phyloP scores from a whole-genome alignment of 1,140 invertebrate species.

The Zaprionus camerounensis region DNA sequence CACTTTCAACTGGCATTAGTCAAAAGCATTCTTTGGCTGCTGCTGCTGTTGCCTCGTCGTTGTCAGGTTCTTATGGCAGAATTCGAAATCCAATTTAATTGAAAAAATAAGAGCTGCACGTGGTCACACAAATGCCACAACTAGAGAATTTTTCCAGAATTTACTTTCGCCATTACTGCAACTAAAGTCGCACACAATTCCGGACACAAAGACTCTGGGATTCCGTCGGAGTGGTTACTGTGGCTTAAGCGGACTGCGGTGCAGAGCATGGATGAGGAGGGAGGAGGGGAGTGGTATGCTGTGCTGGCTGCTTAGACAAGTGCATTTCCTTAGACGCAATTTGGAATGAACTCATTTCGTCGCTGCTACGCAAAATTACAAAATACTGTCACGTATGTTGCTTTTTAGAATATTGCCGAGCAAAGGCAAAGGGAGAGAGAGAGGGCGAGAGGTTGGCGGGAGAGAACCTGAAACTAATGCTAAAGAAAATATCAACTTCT shows the following conservation, averaged over 20 bases:
- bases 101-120: conserved; percentile 54
- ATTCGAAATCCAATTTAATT: conserved; percentile 62
- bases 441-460: too few relatives aligned
- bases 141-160: conserved; percentile 39
- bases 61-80: neutral
- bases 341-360: conserved; percentile 67
- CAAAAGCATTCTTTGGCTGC: neutral
- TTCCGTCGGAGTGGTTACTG: neutral
- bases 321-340: conserved; percentile 52
- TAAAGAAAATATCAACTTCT: conserved; percentile 74
- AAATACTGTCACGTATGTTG: conserved; percentile 80
- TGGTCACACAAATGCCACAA: conserved; percentile 35
- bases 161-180: conserved; percentile 49
- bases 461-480: conserved; percentile 36
- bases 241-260: neutral
- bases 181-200: conserved; percentile 42
- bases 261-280: neutral
- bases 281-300: neutral
- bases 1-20: conserved; percentile 9
- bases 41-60: neutral
- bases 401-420: conserved; percentile 76
- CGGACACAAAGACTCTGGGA: conserved; percentile 20
- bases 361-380: conserved; percentile 61
- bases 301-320: conserved; percentile 24
- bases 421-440: conserved; percentile 8